Percentiles rank a stretch among this genome's conserved stretches.
phyloP scores from a whole-genome alignment of 2,113 vertebrate species.

The Electrona antarctica region DNA sequence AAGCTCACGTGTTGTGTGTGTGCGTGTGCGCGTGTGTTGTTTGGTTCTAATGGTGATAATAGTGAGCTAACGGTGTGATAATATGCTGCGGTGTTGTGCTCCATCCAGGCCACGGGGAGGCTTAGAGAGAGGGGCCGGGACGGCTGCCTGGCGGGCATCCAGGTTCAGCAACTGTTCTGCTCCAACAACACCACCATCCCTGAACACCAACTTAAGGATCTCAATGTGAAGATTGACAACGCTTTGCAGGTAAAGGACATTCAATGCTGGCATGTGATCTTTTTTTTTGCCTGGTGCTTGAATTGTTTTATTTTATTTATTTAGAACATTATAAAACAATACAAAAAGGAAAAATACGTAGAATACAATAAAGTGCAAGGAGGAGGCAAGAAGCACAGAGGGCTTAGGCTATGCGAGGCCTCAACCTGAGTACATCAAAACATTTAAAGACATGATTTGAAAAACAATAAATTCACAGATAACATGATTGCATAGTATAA shows the following conservation, averaged over 20 bases:
- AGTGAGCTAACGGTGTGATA: constrained; percentile 35
- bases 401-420: no score
- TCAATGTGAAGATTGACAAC: constrained; percentile 94
- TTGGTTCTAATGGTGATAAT: neutral
- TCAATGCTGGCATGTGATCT: neutral
- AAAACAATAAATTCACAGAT: no score
- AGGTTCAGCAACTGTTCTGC: constrained; percentile 98
- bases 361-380: neutral
- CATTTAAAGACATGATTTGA: no score
- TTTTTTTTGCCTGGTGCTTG: neutral
- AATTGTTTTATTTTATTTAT: neutral
- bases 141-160: constrained; percentile 92
- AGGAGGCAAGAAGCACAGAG: no score
- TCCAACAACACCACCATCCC: constrained; percentile 93
- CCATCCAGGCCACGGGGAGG: constrained; percentile 86
- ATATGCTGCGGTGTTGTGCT: constrained; percentile 15
- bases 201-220: constrained; percentile 96
- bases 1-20: neutral
- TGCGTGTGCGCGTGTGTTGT: neutral
- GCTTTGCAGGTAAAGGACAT: constrained; percentile 87
- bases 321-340: no score
- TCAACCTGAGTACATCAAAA: no score
- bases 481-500: no score
- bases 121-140: constrained; percentile 92
- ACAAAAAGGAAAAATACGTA: no score